Percentiles rank a stretch among this genome's conserved stretches.
Conservation (phyloP, 2,888 invertebrate species). For the Operophtera brumata region DNA sequence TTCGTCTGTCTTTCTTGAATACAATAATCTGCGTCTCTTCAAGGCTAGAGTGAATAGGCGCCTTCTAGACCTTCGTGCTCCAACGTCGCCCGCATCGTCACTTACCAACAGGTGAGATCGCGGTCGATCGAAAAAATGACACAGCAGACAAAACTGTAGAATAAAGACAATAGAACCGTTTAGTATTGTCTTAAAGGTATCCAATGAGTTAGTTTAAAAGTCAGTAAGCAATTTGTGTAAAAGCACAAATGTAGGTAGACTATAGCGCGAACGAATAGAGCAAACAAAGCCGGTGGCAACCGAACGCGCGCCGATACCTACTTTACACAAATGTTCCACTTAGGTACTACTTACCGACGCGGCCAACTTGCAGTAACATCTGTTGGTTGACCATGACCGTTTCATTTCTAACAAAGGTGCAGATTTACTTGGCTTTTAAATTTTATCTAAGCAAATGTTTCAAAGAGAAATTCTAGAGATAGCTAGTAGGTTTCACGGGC, state of each 20-base stretch:
- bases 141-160: background rate
- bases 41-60: too few species aligned
- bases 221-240: conserved; percentile 24
- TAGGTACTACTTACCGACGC: conserved; percentile 22
- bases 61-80: too few species aligned
- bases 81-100: too few species aligned
- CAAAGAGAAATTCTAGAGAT: background rate
- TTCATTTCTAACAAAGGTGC: conserved; percentile 11
- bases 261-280: conserved; percentile 32
- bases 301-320: conserved; percentile 16
- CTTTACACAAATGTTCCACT: conserved; percentile 40
- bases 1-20: too few species aligned
- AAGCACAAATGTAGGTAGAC: conserved; percentile 22
- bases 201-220: background rate
- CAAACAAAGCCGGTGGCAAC: conserved; percentile 35
- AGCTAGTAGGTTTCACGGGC: too few species aligned
- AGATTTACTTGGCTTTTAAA: conserved; percentile 4
- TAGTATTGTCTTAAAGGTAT: background rate
- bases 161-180: background rate
- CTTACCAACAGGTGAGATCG: too few species aligned
- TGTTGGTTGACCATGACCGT: conserved; percentile 22
- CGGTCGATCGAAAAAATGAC: too few species aligned
- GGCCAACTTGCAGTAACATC: conserved; percentile 36
- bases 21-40: too few species aligned
- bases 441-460: too few species aligned